Base-by-base conservation (phyloP, 2,888 invertebrate genomes). In the Andrena minutula region DNA sequence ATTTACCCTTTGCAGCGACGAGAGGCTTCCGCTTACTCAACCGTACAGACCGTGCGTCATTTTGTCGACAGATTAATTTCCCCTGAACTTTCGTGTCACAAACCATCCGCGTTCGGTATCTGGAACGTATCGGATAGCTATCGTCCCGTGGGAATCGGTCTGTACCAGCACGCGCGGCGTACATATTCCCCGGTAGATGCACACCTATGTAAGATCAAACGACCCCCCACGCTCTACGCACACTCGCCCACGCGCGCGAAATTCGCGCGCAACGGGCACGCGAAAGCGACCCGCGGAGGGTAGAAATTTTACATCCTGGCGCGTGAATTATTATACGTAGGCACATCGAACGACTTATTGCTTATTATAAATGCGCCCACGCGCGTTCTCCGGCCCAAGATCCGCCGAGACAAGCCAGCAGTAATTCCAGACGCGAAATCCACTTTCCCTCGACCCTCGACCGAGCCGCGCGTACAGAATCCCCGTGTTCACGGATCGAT, bases 321-420 rank as follows among this genome's bases (percentile, higher is more conserved):
- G 63, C 76, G 85, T 82, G 89, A 88, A 90, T 89, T 90, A 90
- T 89, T 63, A 79, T 75, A 86, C 89, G 79, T 87, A 79, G 79
- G 80, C 73, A 86, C 89, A 82, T 87, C 82, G 79, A 75, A 71
- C 85, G 89, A 88, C 88, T 87, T 89, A 90, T 90, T 85, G 89
- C 89, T 91, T 90, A 90, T 92, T 92, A 91, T 87, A 89, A 91
- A 88, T 87, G 88, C 89, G 84, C 89, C 90, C 85, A 90, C 90
- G 87, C 53, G 10, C 23, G 10, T 12, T 10, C 10, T 2, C 6
- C 20, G 10, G 10, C 35, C 66, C 47, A 26, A 10, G 10, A 23
- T 8, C 12, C 10, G 28, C 32, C 58, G 60, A n/a, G 35, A 61
- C 61, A 16, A n/a, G 23, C 20, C 47, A 41, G 10, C 26, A 10